Evolutionary conservation across 2,888 invertebrate species (phyloP).

Genomic region (Arge pagana): DNA sequence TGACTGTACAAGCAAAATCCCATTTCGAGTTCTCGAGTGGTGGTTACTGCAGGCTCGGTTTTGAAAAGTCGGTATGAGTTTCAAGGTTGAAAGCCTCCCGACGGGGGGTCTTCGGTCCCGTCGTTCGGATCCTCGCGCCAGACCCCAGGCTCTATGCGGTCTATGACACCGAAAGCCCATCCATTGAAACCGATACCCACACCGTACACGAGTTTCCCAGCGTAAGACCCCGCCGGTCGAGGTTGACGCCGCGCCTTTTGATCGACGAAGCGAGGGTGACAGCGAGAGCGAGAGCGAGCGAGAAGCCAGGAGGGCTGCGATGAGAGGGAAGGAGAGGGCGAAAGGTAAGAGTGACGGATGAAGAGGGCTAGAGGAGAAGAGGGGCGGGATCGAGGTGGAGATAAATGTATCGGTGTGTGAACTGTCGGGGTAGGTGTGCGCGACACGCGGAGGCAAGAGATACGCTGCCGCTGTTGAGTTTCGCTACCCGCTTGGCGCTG

Average conservation of each 20-base stretch:
- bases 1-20: conserved; percentile 23
- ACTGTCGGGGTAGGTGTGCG: too few relatives aligned
- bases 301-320: too few relatives aligned
- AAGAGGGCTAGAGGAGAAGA: neutral
- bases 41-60: conserved; percentile 48
- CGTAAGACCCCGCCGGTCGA: conserved; percentile 4
- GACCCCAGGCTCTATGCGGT: conserved; percentile 32
- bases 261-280: neutral
- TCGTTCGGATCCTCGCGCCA: conserved; percentile 28
- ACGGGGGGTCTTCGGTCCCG: conserved; percentile 48
- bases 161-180: conserved; percentile 36
- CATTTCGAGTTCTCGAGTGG: conserved; percentile 46
- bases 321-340: too few relatives aligned
- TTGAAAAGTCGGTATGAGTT: conserved; percentile 46
- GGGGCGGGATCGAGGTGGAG: too few relatives aligned
- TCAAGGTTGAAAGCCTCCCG: conserved; percentile 47
- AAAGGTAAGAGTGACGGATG: too few relatives aligned
- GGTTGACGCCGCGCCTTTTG: conserved; percentile 3
- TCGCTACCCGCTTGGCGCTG: too few relatives aligned
- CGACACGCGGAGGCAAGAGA: too few relatives aligned
- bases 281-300: neutral
- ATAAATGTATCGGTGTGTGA: too few relatives aligned
- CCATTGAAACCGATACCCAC: conserved; percentile 49
- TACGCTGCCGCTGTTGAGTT: too few relatives aligned
- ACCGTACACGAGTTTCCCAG: conserved; percentile 21